Percentiles rank a stretch among this genome's conserved stretches.
Evolutionary conservation across 2,797 vertebrate species (phyloP).

Genomic region (Falco novaeseelandiae): DNA sequence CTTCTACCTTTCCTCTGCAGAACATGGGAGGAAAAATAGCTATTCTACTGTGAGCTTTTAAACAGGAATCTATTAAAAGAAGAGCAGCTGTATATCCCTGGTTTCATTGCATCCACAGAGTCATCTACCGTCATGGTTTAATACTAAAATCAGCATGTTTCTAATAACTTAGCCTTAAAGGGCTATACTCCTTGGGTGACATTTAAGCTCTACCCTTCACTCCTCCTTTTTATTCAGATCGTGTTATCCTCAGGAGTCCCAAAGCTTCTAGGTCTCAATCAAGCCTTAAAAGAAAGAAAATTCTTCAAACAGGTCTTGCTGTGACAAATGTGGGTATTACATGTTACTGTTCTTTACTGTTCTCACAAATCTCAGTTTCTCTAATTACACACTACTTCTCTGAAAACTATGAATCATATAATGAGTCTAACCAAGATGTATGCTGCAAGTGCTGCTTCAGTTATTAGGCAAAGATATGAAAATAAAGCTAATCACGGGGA

Average conservation of each 20-base stretch:
- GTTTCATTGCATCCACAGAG: neutral
- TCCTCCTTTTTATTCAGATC: neutral
- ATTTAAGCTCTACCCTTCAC: neutral
- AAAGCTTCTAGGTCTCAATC: neutral
- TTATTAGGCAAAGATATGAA: constrained; percentile 16
- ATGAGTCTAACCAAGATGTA: neutral
- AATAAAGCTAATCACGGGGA: constrained; percentile 26
- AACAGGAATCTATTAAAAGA: neutral
- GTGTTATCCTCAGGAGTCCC: neutral
- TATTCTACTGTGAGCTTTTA: neutral
- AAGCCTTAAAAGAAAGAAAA: neutral
- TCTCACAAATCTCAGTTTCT: neutral
- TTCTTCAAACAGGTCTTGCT: neutral
- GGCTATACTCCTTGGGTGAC: neutral
- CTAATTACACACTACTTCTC: neutral
- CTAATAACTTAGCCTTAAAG: neutral
- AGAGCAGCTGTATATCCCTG: neutral
- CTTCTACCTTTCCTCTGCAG: neutral
- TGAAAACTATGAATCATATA: neutral
- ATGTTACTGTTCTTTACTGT: neutral
- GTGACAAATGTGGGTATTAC: neutral
- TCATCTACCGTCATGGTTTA: neutral
- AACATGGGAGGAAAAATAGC: neutral
- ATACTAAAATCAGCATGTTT: neutral
- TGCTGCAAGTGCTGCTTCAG: neutral